Evolutionary conservation across 2,888 invertebrate species (phyloP), one percentile per base, ranked within the genome.

Genomic region (Lepidocyrtinus sp.): DNA sequence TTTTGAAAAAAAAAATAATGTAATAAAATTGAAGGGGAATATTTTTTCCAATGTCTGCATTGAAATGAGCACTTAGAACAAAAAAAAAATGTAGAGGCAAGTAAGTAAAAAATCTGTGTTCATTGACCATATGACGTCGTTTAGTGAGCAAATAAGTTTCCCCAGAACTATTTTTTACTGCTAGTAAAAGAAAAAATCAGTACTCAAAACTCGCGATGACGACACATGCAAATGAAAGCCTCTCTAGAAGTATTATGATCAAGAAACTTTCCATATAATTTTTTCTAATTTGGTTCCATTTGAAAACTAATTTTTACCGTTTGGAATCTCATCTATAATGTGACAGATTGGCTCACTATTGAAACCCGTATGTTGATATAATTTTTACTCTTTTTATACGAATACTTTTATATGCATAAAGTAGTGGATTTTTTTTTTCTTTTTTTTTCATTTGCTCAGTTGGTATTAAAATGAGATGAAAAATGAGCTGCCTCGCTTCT

Each of bases 261-360:
- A 81, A 81, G 85, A 86, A 85, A 85, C 68, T 86, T 86, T 86
- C 83, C 82, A 82, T 85, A 83, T 85, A 85, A 85, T 86, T 85
- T 86, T 86, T 86, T 85, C 84, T 85, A 86, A 86, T 86, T 86
- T 86, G 82, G 78, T 82, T 85, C 84, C 86, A 84, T 86, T 86
- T 85, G 85, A 86, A 86, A 86, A 85, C 84, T 85, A 86, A 86
- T 86, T 86, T 86, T 86, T 86, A 86, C 85, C 86, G 85, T 85
- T 86, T 85, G 83, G 84, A 86, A 85, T 84, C 86, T 84, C 85
- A 86, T 86, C 85, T 81, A 85, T 85, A 86, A 86, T 85, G 86
- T 85, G 83, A 84, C 86, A 86, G 84, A 83, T 86, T 86, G 86
- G 70, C 75, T 75, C 81, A 83, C 83, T 62, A 70, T 19, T 55